Conservation (phyloP, 2,797 vertebrate species). For the Danio albolineatus region DNA sequence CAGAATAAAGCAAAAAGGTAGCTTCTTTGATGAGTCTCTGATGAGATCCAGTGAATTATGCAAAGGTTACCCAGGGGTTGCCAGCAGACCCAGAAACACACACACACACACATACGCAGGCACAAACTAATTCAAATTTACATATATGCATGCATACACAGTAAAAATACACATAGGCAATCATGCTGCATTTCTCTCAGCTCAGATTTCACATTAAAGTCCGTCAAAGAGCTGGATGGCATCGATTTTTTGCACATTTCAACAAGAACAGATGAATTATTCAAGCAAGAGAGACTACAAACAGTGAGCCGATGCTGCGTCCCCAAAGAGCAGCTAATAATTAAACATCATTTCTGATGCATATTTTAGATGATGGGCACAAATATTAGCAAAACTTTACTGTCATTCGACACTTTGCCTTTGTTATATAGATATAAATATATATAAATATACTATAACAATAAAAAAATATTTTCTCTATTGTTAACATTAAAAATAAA, state of each 20-base stretch:
- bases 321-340: constrained; percentile 53
- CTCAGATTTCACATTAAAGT: constrained; percentile 5
- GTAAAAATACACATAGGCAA: constrained; percentile 6
- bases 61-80: constrained; percentile 46
- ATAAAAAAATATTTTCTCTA: neutral
- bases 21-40: constrained; percentile 44
- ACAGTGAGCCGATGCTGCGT: constrained; percentile 55
- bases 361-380: constrained; percentile 1
- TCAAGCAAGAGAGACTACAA: constrained; percentile 63
- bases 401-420: neutral
- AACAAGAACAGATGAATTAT: constrained; percentile 61
- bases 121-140: neutral
- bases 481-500: neutral
- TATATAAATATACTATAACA: no score
- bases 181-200: neutral
- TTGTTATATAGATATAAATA: no score
- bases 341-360: constrained; percentile 14
- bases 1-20: constrained; percentile 32
- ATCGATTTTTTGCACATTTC: constrained; percentile 58
- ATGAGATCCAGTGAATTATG: constrained; percentile 50
- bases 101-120: constrained; percentile 10
- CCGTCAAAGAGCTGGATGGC: constrained; percentile 40
- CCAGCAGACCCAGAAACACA: constrained; percentile 21
- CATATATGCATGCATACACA: constrained; percentile 3
- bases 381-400: neutral